Conservation (phyloP, 2,888 invertebrate genomes). For the Megalurothrips usitatus region DNA sequence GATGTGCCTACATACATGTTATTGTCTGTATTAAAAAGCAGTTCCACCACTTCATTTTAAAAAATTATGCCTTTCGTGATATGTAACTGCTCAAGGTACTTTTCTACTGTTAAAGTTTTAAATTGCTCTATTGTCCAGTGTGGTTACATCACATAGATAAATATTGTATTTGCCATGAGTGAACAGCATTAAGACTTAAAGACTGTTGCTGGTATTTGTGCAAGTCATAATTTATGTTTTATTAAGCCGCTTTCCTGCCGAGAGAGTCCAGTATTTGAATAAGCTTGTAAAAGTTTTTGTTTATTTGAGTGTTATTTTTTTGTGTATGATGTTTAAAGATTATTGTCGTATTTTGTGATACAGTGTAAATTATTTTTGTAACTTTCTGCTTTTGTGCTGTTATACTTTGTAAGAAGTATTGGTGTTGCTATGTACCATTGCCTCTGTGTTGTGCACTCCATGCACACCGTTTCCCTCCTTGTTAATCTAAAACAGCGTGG, state of each 20-base stretch:
- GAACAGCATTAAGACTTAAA: background rate
- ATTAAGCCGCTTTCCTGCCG: background rate
- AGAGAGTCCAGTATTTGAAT: too few relatives aligned
- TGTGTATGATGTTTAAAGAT: background rate
- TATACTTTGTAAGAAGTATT: background rate
- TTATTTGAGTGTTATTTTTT: background rate
- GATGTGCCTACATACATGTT: background rate
- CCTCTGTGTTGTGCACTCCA: background rate
- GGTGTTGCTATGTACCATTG: background rate
- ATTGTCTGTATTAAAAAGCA: background rate
- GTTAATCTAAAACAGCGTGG: background rate
- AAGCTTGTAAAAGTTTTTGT: too few relatives aligned
- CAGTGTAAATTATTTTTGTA: background rate
- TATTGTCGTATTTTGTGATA: background rate
- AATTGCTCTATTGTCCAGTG: too few relatives aligned
- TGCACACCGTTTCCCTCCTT: background rate
- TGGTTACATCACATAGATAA: too few relatives aligned
- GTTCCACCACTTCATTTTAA: background rate
- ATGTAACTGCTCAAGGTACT: background rate
- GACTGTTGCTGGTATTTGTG: background rate
- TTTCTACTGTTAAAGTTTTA: too few relatives aligned
- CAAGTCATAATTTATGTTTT: background rate
- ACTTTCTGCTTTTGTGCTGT: background rate
- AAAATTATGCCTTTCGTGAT: background rate
- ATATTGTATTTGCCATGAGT: background rate